Evolutionary conservation across 2,888 invertebrate species (phyloP).

Genomic region (Glaucopsyche alexis): DNA sequence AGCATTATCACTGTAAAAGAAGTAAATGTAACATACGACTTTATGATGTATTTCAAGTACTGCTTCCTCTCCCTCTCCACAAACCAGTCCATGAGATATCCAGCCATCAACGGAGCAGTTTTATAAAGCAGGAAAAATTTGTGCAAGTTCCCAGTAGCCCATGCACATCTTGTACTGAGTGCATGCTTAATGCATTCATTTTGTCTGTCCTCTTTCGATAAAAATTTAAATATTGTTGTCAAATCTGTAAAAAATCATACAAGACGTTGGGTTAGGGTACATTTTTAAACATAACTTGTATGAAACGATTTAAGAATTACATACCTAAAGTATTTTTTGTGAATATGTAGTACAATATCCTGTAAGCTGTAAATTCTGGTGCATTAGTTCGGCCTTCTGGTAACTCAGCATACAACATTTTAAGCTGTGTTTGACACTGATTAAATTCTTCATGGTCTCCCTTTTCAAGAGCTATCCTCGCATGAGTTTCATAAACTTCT

Average conservation of each 20-base stretch:
- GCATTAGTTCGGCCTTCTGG: slow-evolving; percentile 84
- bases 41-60: slow-evolving; percentile 95
- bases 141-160: slow-evolving; percentile 95
- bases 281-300: neutral
- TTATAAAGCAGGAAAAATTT: slow-evolving; percentile 95
- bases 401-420: slow-evolving; percentile 93
- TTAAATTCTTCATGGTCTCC: slow-evolving; percentile 99
- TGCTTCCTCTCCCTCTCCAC: slow-evolving; percentile 95
- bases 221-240: slow-evolving; percentile 91
- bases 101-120: slow-evolving; percentile 95
- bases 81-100: slow-evolving; percentile 99
- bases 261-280: neutral
- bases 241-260: slow-evolving; percentile 85
- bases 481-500: slow-evolving; percentile 99
- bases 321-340: slow-evolving; percentile 98
- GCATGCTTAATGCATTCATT: slow-evolving; percentile 93
- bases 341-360: slow-evolving; percentile 98
- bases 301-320: slow-evolving; percentile 40
- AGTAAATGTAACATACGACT: slow-evolving; percentile 91
- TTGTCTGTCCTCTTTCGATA: slow-evolving; percentile 87
- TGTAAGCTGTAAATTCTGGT: slow-evolving; percentile 97
- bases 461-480: slow-evolving; percentile 97
- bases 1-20: slow-evolving; percentile 18
- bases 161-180: slow-evolving; percentile 93
- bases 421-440: slow-evolving; percentile 99